These are phyloP conservation scores for Pandemis cinnamomeana DNA, from an alignment of 2,888 invertebrate species.

Conservation along the genomic window DNA sequence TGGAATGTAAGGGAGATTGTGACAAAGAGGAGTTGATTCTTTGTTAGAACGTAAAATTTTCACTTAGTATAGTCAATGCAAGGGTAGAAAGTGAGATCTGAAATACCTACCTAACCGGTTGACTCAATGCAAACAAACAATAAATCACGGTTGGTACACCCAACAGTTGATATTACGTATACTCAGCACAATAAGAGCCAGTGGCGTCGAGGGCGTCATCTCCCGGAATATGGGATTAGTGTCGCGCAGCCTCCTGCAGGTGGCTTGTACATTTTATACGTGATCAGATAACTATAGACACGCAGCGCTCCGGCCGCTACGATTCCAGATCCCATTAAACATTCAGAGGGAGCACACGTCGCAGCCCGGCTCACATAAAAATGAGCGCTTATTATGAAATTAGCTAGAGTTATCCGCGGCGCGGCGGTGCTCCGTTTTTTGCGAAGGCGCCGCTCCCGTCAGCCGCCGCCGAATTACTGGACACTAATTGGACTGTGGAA, in stretches of 20 bases:
- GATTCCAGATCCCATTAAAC: slow-evolving; percentile 75
- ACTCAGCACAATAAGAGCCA: slow-evolving; percentile 55
- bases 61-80: neutral
- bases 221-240: slow-evolving; percentile 73
- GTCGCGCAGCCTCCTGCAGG: slow-evolving; percentile 61
- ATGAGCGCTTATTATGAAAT: slow-evolving; percentile 83
- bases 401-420: slow-evolving; percentile 73
- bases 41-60: neutral
- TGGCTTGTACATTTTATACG: slow-evolving; percentile 55
- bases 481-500: slow-evolving; percentile 83
- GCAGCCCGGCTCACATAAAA: slow-evolving; percentile 75
- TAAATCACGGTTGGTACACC: neutral
- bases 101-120: neutral
- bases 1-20: neutral
- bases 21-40: slow-evolving; percentile 7
- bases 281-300: slow-evolving; percentile 61
- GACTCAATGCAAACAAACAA: neutral
- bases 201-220: slow-evolving; percentile 70
- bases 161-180: neutral
- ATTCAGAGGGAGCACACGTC: slow-evolving; percentile 73
- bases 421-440: slow-evolving; percentile 62
- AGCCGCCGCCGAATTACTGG: slow-evolving; percentile 80
- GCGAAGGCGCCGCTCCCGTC: slow-evolving; percentile 68
- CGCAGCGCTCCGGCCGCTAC: slow-evolving; percentile 55
- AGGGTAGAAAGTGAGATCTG: neutral